These are phyloP conservation scores for Gymnocephalus cernua DNA, from an alignment of 2,113 vertebrate species.

Conservation along the genomic window DNA sequence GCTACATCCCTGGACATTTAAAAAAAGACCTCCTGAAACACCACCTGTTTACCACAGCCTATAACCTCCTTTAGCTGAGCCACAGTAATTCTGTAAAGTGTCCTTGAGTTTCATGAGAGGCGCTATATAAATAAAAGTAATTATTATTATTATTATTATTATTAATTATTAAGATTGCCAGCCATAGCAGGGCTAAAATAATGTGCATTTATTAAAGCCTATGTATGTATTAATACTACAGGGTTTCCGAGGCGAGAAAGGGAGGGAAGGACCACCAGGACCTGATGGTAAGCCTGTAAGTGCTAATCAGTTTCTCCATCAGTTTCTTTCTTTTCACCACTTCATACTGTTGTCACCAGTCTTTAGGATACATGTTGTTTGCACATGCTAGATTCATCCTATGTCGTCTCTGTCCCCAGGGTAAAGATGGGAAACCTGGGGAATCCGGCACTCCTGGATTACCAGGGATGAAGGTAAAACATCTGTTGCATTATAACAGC, in stretches of 20 bases:
- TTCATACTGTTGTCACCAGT: neutral
- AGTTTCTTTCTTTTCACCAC: neutral
- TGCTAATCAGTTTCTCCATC: slow-evolving; percentile 30
- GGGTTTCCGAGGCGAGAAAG: slow-evolving; percentile 82
- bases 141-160: too few species aligned
- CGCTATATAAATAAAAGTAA: too few species aligned
- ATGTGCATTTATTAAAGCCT: neutral
- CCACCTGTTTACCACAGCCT: too few species aligned
- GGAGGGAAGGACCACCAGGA: slow-evolving; percentile 78
- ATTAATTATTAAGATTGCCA: neutral
- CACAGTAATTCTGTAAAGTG: too few species aligned
- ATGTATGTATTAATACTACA: slow-evolving; percentile 26
- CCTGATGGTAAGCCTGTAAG: slow-evolving; percentile 84
- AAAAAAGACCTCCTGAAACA: too few species aligned
- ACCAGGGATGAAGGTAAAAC: slow-evolving; percentile 75
- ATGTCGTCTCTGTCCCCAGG: slow-evolving; percentile 57
- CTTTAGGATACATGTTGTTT: neutral
- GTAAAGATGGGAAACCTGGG: slow-evolving; percentile 71
- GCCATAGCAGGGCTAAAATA: neutral
- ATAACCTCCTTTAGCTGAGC: too few species aligned
- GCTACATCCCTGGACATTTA: too few species aligned
- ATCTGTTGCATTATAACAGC: neutral
- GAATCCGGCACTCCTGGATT: slow-evolving; percentile 68
- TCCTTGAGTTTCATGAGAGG: too few species aligned
- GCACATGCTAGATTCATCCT: neutral